phyloP scores from a whole-genome alignment of 2,113 vertebrate species.

The Apodemus speciosus region DNA sequence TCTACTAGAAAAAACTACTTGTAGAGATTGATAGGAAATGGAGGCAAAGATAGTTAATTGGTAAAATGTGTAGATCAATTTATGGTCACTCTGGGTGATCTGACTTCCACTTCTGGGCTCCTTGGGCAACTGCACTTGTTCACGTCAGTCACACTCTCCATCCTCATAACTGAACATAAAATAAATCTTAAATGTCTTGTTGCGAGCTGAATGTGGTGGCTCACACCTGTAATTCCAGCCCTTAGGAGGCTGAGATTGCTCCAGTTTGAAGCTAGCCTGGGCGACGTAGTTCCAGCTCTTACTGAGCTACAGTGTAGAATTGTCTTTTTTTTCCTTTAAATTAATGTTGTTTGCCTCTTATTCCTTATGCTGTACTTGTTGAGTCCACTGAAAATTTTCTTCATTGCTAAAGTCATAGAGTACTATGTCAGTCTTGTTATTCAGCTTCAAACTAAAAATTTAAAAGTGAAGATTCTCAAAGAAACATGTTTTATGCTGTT shows the following conservation, averaged over 20 bases:
- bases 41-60: slow-evolving; percentile 25
- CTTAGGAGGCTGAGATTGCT: neutral
- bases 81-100: neutral
- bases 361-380: slow-evolving; percentile 17
- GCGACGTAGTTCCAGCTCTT: neutral
- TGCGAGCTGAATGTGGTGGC: neutral
- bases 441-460: slow-evolving; percentile 23
- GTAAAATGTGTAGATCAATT: slow-evolving; percentile 10
- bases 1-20: slow-evolving; percentile 14
- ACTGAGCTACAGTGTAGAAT: neutral
- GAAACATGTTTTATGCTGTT: slow-evolving; percentile 6
- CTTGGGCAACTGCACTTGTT: neutral
- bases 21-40: slow-evolving; percentile 25
- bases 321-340: neutral
- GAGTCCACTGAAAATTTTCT: neutral
- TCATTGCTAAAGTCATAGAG: neutral
- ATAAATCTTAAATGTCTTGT: neutral
- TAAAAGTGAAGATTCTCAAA: slow-evolving; percentile 37
- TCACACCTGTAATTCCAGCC: neutral
- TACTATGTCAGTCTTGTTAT: slow-evolving; percentile 31
- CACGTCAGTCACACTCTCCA: neutral
- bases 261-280: neutral
- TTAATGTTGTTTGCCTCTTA: neutral
- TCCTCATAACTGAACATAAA: neutral
- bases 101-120: neutral